Percentiles rank a stretch among this genome's conserved stretches.
Evolutionary conservation across 2,113 vertebrate species (phyloP).

Genomic region (Lasiurus borealis): DNA sequence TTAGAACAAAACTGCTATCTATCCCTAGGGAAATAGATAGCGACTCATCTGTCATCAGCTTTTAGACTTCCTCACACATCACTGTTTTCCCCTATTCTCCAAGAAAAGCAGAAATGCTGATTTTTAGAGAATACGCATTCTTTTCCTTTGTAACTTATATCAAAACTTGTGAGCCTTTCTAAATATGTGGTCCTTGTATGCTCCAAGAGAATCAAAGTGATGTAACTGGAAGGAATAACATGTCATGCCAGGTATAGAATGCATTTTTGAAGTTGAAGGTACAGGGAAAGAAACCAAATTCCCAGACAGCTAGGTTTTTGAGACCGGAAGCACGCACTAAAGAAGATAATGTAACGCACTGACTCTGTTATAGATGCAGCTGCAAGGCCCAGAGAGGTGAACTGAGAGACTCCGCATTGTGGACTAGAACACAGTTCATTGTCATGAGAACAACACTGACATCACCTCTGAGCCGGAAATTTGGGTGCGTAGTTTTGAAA

Average conservation of each 20-base stretch:
- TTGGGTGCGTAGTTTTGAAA: neutral
- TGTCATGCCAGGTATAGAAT: neutral
- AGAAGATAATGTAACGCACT: neutral
- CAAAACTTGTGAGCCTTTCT: neutral
- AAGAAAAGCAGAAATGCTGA: neutral
- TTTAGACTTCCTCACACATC: neutral
- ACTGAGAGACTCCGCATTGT: rapidly evolving
- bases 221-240: neutral
- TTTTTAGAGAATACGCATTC: neutral
- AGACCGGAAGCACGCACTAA: neutral
- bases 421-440: rapidly evolving
- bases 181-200: too few species aligned
- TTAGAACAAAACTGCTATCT: neutral
- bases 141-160: neutral
- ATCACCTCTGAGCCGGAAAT: neutral
- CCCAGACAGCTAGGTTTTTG: neutral
- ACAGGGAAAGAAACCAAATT: neutral
- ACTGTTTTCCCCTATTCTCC: neutral
- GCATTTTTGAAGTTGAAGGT: neutral
- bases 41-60: too few species aligned
- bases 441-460: neutral
- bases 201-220: neutral
- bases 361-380: neutral
- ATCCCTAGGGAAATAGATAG: neutral
- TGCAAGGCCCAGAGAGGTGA: too few species aligned